phyloP scores from a whole-genome alignment of 2,888 invertebrate species.

The Pharmacophagus antenor region DNA sequence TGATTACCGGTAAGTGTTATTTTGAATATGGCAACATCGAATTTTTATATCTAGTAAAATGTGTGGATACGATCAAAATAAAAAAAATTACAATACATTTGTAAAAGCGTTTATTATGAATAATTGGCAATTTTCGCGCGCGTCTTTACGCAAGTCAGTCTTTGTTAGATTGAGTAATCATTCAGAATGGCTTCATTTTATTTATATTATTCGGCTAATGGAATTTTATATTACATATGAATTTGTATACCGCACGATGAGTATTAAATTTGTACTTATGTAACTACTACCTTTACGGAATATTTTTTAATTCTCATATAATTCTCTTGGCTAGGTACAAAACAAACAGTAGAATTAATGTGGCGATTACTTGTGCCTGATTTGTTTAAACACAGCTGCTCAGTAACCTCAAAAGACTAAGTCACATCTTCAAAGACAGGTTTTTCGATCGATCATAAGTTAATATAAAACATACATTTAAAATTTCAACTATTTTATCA shows the following conservation, averaged over 20 bases:
- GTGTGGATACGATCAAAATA: too few relatives aligned
- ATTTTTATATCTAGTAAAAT: too few relatives aligned
- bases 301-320: neutral
- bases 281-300: neutral
- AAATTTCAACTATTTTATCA: neutral
- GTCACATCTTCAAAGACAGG: too few relatives aligned
- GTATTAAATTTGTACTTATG: neutral
- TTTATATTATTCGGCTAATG: conserved; percentile 66
- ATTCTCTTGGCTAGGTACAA: neutral
- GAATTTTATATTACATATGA: conserved; percentile 36
- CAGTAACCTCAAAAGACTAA: too few relatives aligned
- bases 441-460: too few relatives aligned
- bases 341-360: too few relatives aligned
- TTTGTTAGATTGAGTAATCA: conserved; percentile 73
- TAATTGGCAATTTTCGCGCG: conserved; percentile 78
- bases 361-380: too few relatives aligned
- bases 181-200: conserved; percentile 64
- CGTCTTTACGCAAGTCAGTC: conserved; percentile 64
- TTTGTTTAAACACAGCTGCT: too few relatives aligned
- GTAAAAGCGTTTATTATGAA: conserved; percentile 67
- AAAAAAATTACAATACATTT: conserved; percentile 47
- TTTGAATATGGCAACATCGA: too few relatives aligned
- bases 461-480: neutral
- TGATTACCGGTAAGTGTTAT: too few relatives aligned
- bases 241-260: neutral